Evolutionary conservation across 2,888 invertebrate genomes (phyloP).

Genomic region (Adelognathus sp.): DNA sequence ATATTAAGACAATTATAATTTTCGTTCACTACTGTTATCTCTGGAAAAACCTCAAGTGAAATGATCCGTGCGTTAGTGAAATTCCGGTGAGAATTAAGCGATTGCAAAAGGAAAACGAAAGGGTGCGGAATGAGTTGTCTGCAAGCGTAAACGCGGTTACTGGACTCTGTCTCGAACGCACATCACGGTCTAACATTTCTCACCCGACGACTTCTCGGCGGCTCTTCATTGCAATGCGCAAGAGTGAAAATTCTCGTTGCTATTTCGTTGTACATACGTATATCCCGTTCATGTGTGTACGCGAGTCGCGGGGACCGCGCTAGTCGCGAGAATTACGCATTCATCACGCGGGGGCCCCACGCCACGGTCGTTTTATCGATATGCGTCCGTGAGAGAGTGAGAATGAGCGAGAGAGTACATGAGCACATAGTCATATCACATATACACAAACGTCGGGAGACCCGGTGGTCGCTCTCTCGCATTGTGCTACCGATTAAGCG

Average conservation of each 20-base stretch:
- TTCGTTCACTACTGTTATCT: background rate
- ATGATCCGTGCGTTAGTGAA: background rate
- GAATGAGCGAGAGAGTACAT: constrained; percentile 20
- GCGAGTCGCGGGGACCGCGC: constrained; percentile 30
- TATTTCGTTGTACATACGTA: constrained; percentile 18
- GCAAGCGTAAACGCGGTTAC: background rate
- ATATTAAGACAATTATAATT: background rate
- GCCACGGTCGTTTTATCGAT: constrained; percentile 70
- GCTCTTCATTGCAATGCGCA: constrained; percentile 38
- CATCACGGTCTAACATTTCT: constrained; percentile 46
- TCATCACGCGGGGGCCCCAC: constrained; percentile 68
- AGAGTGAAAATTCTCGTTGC: constrained; percentile 31
- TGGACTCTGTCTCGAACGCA: constrained; percentile 31
- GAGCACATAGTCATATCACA: background rate
- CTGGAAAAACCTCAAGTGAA: background rate
- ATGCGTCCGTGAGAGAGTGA: constrained; percentile 58
- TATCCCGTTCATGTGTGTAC: constrained; percentile 5
- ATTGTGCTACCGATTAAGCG: constrained; percentile 75
- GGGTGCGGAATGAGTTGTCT: background rate
- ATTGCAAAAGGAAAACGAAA: background rate
- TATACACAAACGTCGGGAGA: constrained; percentile 43
- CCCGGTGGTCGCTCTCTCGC: constrained; percentile 63
- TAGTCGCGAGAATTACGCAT: constrained; percentile 70
- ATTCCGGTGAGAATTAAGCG: background rate
- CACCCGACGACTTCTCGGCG: constrained; percentile 9